Evolutionary conservation across 2,797 vertebrate species (phyloP).

Genomic region (Ficedula albicollis): DNA sequence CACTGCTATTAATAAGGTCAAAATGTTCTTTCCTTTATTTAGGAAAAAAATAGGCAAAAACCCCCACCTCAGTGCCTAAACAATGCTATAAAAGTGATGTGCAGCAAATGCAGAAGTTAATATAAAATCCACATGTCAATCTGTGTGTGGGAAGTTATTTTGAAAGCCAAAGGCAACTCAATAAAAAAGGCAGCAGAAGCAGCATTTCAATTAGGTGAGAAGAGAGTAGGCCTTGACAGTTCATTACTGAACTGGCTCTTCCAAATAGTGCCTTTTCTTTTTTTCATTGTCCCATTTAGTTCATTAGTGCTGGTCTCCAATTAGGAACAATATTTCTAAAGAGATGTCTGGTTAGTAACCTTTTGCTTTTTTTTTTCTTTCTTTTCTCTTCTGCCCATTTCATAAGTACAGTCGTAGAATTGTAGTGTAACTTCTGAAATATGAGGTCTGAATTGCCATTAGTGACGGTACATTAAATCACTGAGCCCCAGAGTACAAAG

Average conservation of each 20-base stretch:
- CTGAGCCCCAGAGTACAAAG: conserved; percentile 37
- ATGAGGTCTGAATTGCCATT: conserved; percentile 37
- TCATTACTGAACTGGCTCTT: conserved; percentile 24
- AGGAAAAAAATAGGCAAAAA: background rate
- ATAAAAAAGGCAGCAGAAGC: conserved; percentile 47
- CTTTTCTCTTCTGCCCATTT: background rate
- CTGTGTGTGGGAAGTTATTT: conserved; percentile 41
- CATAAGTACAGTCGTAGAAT: background rate
- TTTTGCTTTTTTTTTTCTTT: background rate
- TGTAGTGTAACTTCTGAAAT: conserved; percentile 38
- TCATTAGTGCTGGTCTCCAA: conserved; percentile 59
- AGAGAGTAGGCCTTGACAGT: conserved; percentile 13
- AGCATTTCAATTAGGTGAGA: conserved; percentile 64
- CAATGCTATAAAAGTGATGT: conserved; percentile 2
- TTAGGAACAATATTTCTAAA: conserved; percentile 49
- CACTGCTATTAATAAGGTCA: conserved; percentile 35
- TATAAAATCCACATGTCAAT: conserved; percentile 59
- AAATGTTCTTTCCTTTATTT: conserved; percentile 44
- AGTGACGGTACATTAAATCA: conserved; percentile 38
- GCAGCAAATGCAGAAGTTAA: conserved; percentile 44
- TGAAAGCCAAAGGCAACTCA: conserved; percentile 62
- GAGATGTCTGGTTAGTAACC: background rate
- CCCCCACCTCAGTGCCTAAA: background rate
- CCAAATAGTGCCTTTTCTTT: background rate
- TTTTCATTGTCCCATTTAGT: conserved; percentile 18